Evolutionary conservation across 2,888 invertebrate species (phyloP), one percentile per base, ranked within the genome.

Genomic region (Villa cingulata): DNA sequence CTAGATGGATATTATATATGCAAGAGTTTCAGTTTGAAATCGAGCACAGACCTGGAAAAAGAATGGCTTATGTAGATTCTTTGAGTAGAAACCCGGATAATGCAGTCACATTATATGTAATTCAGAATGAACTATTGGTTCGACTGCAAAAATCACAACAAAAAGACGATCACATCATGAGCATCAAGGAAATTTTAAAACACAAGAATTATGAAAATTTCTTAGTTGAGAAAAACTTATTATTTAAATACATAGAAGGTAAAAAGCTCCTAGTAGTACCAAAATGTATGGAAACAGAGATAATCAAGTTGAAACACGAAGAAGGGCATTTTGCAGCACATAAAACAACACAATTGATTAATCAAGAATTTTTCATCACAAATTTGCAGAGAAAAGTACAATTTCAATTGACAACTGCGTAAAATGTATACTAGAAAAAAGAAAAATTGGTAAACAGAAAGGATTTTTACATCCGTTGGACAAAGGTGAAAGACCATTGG

Each of bases 251-350:
- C 27, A 19, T 37, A 7, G 20, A 46, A 39, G 43, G 41, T 3
- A 40, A 40, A 14, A 29, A 44, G 14, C 40, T 40, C 2, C 10
- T 46, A 15, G 46, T 46, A 10, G 41, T 41, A 10, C 43, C 40
- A 15, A 17, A 40, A 15, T 34, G 29, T 1, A 49, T 49, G 49
- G 32, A 48, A 45, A 37, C 18, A 16, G 48, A 50, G 16, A 41
- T 50, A 14, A 50, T 49, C 1, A 41, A 44, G 37, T 10, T 44
- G 15, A 47, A 50, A 20, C 51, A 48, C 12, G 37, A 46, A 6
- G 45, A 48, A 18, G 45, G 46, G 15, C 42, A 48, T 17, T 49
- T 51, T 46, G 48, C 42, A 17, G 27, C 43, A 1, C 29, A 37
- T 12, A 51, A 51, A 38, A 46, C 34, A 14, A 15, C 41, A 19